Conservation (phyloP, 2,797 vertebrate species). For the Eutrigla gurnardus region DNA sequence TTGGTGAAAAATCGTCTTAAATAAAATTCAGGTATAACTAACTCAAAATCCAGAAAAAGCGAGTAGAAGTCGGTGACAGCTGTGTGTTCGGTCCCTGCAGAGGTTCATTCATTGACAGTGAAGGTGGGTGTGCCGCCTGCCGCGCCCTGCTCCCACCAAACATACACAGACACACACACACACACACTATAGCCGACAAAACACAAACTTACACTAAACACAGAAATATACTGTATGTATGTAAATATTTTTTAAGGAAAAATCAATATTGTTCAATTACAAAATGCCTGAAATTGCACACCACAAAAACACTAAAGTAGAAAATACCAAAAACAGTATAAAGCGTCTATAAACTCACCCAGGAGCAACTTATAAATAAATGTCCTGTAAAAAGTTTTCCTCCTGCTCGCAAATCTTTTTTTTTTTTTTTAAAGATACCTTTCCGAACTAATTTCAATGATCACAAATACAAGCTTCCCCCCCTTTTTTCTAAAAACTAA, state of each 20-base stretch:
- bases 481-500: background rate
- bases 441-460: background rate
- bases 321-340: background rate
- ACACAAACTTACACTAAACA: conserved; percentile 15
- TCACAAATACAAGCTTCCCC: background rate
- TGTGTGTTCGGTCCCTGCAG: conserved; percentile 24
- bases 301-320: background rate
- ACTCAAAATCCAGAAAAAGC: background rate
- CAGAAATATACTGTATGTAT: background rate
- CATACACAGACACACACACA: conserved; percentile 1
- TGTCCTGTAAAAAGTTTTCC: background rate
- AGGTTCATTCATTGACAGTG: conserved; percentile 69
- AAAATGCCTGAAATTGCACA: background rate
- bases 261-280: background rate
- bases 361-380: background rate
- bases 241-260: no score
- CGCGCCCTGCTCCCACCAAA: conserved; percentile 68
- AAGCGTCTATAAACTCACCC: background rate
- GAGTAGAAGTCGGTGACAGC: conserved; percentile 12
- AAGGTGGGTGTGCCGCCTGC: conserved; percentile 74
- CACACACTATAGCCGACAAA: background rate
- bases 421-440: background rate
- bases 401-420: background rate
- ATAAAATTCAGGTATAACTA: no score
- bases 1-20: background rate